A percentile compares a stretch with the other conserved stretches of the same genome.
phyloP scores from a whole-genome alignment of 35 echinoderm and acorn worm species.

The Ptychodera flava region DNA sequence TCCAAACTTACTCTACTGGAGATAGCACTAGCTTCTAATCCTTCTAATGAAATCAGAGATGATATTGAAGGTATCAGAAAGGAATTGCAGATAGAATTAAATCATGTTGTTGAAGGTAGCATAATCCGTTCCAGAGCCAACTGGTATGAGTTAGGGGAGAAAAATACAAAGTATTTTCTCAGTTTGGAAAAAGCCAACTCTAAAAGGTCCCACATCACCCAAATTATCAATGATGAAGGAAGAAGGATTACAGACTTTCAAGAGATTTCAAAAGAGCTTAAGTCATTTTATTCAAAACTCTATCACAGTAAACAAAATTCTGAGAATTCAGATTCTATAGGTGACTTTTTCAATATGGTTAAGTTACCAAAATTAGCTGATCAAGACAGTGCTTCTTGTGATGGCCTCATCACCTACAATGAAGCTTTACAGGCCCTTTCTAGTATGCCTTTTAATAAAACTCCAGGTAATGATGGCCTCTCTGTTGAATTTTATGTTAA shows the following conservation, averaged over 20 bases:
- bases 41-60: not conserved
- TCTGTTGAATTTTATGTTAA: constrained; percentile 13
- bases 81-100: not conserved
- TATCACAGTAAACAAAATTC: not conserved
- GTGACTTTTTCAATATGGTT: not conserved
- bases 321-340: not conserved
- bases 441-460: not conserved
- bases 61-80: not conserved
- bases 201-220: not conserved
- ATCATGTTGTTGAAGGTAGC: not conserved
- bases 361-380: not conserved
- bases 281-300: not conserved
- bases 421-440: not conserved
- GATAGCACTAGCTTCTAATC: not conserved
- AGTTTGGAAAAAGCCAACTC: not conserved
- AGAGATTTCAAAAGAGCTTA: not conserved
- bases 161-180: not conserved
- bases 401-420: not conserved
- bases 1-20: not conserved
- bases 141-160: not conserved
- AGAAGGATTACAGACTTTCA: not conserved
- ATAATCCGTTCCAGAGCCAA: not conserved
- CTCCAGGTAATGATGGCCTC: constrained; percentile 16
- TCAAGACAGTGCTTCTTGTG: not conserved
- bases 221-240: not conserved